These are phyloP conservation scores for Hemiscyllium ocellatum DNA, from an alignment of 2,113 vertebrate genomes.

Conservation along the genomic window DNA sequence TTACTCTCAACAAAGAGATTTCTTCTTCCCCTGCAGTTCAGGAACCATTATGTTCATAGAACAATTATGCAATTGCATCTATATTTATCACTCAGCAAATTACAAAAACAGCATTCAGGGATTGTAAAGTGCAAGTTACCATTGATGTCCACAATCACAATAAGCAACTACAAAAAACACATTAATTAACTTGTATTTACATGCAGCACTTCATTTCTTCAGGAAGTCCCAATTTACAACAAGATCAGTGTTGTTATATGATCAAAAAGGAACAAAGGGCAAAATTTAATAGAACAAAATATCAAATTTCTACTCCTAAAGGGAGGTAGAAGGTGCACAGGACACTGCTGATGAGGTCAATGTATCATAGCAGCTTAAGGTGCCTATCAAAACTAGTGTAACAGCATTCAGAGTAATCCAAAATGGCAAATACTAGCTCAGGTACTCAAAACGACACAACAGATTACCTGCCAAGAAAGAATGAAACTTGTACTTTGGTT, in stretches of 20 bases:
- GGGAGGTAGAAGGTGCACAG: not conserved
- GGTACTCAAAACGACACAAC: not conserved
- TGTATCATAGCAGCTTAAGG: not conserved
- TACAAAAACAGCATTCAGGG: not conserved
- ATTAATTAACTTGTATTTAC: not conserved
- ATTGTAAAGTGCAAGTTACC: not conserved
- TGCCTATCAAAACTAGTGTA: not conserved
- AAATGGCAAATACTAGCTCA: not conserved
- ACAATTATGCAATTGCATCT: not conserved
- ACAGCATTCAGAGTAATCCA: not conserved
- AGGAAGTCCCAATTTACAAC: too few relatives aligned
- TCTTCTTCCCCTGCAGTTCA: not conserved
- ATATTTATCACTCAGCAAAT: not conserved
- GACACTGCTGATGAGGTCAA: not conserved
- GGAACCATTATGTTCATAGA: not conserved
- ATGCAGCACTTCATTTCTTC: too few relatives aligned
- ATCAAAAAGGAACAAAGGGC: not conserved
- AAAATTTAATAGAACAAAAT: not conserved
- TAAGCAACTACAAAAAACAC: not conserved
- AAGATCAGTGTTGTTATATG: too few relatives aligned
- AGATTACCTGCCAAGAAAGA: not conserved
- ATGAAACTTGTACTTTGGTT: not conserved
- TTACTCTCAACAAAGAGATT: not conserved
- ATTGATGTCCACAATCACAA: not conserved
- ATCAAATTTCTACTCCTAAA: not conserved